Conservation (phyloP, 2,888 invertebrate species). For the Drosophila suboccidentalis region DNA sequence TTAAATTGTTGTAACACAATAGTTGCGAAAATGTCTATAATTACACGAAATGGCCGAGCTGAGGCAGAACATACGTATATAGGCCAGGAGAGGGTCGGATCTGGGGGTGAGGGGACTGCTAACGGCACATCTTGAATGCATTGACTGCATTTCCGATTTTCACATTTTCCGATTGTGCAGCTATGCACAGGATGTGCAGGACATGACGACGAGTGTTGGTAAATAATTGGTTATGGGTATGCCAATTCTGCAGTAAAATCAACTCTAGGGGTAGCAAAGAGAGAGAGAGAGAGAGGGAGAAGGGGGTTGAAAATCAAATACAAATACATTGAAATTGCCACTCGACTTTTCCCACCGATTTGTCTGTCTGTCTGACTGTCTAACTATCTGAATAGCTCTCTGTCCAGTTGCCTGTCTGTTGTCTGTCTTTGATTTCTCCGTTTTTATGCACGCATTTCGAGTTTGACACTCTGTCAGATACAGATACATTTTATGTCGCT, state of each 20-base stretch:
- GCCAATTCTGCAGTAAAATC: constrained; percentile 19
- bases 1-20: constrained; percentile 75
- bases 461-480: constrained; percentile 69
- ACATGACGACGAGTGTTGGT: constrained; percentile 64
- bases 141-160: constrained; percentile 71
- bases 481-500: constrained; percentile 63
- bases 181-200: constrained; percentile 59
- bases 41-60: constrained; percentile 60
- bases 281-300: background rate
- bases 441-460: constrained; percentile 76
- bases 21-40: constrained; percentile 76
- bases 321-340: constrained; percentile 54
- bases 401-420: constrained; percentile 13
- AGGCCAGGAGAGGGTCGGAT: background rate
- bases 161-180: constrained; percentile 43
- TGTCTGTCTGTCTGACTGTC: constrained; percentile 9
- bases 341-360: constrained; percentile 64
- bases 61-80: too few species aligned
- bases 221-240: constrained; percentile 75
- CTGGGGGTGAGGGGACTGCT: constrained; percentile 22
- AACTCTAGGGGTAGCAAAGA: constrained; percentile 28
- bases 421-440: constrained; percentile 55
- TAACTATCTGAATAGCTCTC: constrained; percentile 3
- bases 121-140: constrained; percentile 55
- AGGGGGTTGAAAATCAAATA: constrained; percentile 49